Conservation (phyloP, 2,113 vertebrate genomes). For the Mesoclemmys tuberculata region DNA sequence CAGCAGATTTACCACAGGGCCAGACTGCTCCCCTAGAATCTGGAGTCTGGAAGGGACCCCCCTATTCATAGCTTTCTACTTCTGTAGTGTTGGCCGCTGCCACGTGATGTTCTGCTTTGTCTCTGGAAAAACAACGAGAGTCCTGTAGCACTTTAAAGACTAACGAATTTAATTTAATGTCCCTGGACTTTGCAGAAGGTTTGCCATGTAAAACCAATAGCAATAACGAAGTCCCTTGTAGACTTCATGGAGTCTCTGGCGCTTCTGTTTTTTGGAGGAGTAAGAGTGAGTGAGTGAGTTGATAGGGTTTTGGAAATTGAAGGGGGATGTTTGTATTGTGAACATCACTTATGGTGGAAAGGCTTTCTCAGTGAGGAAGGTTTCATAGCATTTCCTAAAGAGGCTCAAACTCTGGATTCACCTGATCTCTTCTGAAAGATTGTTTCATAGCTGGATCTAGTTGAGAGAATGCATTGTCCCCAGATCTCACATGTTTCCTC, state of each 20-base stretch:
- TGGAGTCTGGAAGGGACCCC: neutral
- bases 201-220: neutral
- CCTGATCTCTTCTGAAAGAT: neutral
- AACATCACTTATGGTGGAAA: neutral
- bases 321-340: neutral
- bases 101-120: neutral
- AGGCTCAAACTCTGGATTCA: fast-evolving
- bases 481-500: neutral
- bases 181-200: neutral
- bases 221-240: too few relatives aligned
- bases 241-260: too few relatives aligned
- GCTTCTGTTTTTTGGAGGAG: too few relatives aligned
- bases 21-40: fast-evolving
- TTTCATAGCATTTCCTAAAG: neutral
- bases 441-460: neutral
- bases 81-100: neutral
- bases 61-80: neutral
- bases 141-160: too few relatives aligned
- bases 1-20: fast-evolving
- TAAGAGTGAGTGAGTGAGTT: too few relatives aligned
- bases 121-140: too few relatives aligned
- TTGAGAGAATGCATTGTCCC: too few relatives aligned
- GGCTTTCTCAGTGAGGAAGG: neutral
- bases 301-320: too few relatives aligned
- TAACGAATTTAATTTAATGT: too few relatives aligned